phyloP scores from a whole-genome alignment of 2,888 invertebrate species.

The Tetranychus truncatus region DNA sequence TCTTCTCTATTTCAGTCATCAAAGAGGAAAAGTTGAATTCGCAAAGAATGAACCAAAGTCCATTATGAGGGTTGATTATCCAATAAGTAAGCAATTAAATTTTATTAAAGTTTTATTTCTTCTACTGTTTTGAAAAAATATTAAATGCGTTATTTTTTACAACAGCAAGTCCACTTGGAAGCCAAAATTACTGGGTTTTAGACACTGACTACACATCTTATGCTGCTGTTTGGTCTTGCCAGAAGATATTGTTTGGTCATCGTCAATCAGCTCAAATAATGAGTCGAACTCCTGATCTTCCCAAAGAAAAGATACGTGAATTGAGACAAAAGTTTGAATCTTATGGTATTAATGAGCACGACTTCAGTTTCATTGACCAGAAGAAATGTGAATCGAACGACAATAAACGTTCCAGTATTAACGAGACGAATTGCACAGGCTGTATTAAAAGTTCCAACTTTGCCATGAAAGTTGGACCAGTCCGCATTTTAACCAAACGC shows the following conservation, averaged over 20 bases:
- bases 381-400: slow-evolving; percentile 38
- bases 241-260: slow-evolving; percentile 53
- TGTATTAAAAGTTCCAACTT: not conserved
- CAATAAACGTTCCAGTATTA: not conserved
- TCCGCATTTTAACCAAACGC: not conserved
- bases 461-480: not conserved
- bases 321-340: slow-evolving; percentile 46
- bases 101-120: not conserved
- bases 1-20: not conserved
- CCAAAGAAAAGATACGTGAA: slow-evolving; percentile 50
- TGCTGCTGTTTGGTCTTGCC: slow-evolving; percentile 59
- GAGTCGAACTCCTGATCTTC: slow-evolving; percentile 52
- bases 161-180: slow-evolving; percentile 38
- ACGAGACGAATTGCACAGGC: not conserved
- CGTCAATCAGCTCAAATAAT: slow-evolving; percentile 59
- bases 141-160: not conserved
- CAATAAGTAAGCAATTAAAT: not conserved
- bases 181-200: slow-evolving; percentile 52
- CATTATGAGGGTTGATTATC: slow-evolving; percentile 33
- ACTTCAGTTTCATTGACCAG: slow-evolving; percentile 54
- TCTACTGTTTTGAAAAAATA: not conserved
- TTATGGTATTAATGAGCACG: slow-evolving; percentile 54
- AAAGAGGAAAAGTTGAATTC: slow-evolving; percentile 33
- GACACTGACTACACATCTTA: slow-evolving; percentile 54
- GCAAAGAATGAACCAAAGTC: slow-evolving; percentile 41